A percentile compares a stretch with the other conserved stretches of the same genome.
Conservation (phyloP, 2,888 invertebrate genomes). For the Cacoxenus indagator region DNA sequence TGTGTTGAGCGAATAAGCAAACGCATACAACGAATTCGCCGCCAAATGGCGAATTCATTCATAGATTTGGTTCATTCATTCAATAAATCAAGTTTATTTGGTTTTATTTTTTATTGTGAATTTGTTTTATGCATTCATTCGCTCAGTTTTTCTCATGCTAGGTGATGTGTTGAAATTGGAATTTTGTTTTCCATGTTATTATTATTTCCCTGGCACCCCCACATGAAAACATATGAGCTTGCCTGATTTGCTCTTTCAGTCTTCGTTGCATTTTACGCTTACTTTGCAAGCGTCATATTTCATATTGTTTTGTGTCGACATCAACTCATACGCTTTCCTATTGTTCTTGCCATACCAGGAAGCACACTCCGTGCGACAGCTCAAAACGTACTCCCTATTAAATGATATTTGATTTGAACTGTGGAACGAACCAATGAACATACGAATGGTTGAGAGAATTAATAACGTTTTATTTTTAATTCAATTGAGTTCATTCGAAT, state of each 20-base stretch:
- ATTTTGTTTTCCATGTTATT: background rate
- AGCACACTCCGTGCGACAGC: too few species aligned
- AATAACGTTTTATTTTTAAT: too few species aligned
- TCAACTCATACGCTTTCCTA: too few species aligned
- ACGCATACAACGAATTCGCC: constrained; percentile 33
- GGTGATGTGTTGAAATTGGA: constrained; percentile 12
- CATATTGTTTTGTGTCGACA: background rate
- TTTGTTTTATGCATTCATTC: background rate
- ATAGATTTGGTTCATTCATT: constrained; percentile 24
- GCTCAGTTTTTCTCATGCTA: background rate
- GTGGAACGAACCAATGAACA: too few species aligned
- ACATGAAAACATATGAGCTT: too few species aligned
- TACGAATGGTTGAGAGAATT: too few species aligned
- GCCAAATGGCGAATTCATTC: constrained; percentile 36
- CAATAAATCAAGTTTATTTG: background rate
- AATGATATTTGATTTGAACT: too few species aligned
- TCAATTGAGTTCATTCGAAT: constrained; percentile 38
- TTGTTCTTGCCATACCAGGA: too few species aligned
- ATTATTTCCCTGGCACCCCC: too few species aligned
- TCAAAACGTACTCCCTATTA: too few species aligned
- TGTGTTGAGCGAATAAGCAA: constrained; percentile 32
- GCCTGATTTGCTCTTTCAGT: too few species aligned
- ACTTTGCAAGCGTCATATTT: constrained; percentile 6
- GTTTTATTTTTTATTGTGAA: constrained; percentile 6
- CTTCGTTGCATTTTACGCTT: background rate